Base-by-base conservation (phyloP, 2,113 vertebrate species). In the Hippopotamus amphibius region DNA sequence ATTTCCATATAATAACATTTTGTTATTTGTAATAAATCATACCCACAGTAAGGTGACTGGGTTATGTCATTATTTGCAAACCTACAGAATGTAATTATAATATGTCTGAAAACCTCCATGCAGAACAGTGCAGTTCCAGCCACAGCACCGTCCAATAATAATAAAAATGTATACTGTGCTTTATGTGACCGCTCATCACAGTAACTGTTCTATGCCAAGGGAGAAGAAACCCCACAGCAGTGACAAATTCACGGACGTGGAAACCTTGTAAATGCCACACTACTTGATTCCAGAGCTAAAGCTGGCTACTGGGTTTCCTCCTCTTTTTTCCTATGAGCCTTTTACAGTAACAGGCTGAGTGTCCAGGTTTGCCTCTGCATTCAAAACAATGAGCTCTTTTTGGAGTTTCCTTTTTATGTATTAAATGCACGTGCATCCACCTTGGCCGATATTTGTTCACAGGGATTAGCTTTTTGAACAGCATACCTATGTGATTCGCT, bases 1-100 rank as follows among this genome's bases (percentile, higher is more conserved):
- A 98, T 98, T 98, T 98, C 96, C 97, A 95, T 97, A 97, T 93
- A 97, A 98, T 83, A 98, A 97, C 97, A 95, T 98, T 98, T 98
- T 88, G 98, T 97, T 97, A 98, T 98, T 97, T 96, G 98, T 97
- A 94, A 97, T 96, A 98, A 98, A 97, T 98, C 98, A 97, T 97
- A 90, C 71, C 71, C 94, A 81, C 71, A 83, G 97, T 94, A 97
- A 97, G 97, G 94, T 96, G 97, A 96, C 97, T 72, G 92, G 97
- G 97, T 98, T 98, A 96, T 92, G 96, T 97, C 95, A 93, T 97
- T 97, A 97, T 98, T 98, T 98, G 97, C 93, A 93, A 97, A 97
- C 93, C 95, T 90, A 84, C 92, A 57, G 96, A 97, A 97, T 96
- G 97, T 97, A 98, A 98, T 97, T 97, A 98, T 93, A 83, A 93